Evolutionary conservation across 1,140 invertebrate genomes (phyloP).

Genomic region (Saccostrea echinata): DNA sequence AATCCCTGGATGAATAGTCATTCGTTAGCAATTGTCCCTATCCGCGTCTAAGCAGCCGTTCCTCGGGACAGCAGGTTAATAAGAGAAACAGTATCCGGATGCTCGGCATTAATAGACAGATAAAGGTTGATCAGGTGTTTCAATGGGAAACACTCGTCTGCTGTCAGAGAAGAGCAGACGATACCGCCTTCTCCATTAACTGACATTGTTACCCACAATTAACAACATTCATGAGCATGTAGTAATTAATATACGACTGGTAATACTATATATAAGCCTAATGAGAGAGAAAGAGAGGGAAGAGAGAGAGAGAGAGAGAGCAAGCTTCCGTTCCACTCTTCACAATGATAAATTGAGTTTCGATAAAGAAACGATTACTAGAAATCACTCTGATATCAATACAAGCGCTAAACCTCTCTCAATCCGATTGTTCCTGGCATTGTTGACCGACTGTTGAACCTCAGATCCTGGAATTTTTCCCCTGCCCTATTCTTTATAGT

Average conservation of each 20-base stretch:
- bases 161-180: constrained; percentile 28
- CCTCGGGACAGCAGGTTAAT: background rate
- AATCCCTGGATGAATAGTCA: background rate
- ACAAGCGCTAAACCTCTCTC: constrained; percentile 7
- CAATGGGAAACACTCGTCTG: constrained; percentile 35
- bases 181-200: constrained; percentile 17
- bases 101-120: constrained; percentile 17
- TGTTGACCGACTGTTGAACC: constrained; percentile 31
- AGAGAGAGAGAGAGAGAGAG: constrained; percentile 7
- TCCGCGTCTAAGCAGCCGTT: background rate
- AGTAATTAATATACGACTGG: constrained; percentile 9
- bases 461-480: background rate
- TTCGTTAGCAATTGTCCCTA: background rate
- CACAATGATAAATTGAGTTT: constrained; percentile 26
- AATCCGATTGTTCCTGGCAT: constrained; percentile 33
- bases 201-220: constrained; percentile 33
- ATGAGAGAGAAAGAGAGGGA: constrained; percentile 22
- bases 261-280: constrained; percentile 31
- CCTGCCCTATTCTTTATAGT: background rate
- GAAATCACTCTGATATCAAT: constrained; percentile 31
- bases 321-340: background rate
- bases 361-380: constrained; percentile 35
- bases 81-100: background rate
- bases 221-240: constrained; percentile 20
- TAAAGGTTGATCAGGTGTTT: constrained; percentile 37